These are phyloP conservation scores for Todus mexicanus DNA, from an alignment of 2,797 vertebrate species.

Conservation along the genomic window DNA sequence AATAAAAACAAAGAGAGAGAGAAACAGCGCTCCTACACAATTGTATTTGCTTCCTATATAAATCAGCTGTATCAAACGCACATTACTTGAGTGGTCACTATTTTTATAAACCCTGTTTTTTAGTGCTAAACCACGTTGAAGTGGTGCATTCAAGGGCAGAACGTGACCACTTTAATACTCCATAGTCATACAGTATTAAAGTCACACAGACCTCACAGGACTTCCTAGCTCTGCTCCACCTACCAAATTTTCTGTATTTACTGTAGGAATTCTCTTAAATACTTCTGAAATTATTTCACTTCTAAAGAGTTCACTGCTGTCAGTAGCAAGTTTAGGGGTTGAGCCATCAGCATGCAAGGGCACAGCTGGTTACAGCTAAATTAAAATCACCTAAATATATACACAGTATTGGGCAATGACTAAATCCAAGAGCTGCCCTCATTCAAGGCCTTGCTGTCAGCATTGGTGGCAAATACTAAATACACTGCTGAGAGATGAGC, in stretches of 20 bases:
- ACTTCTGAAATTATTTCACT: not conserved
- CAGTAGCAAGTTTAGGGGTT: not conserved
- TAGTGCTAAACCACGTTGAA: not conserved
- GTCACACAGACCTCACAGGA: not conserved
- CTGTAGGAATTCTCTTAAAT: not conserved
- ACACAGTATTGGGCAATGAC: not conserved
- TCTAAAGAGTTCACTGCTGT: not conserved
- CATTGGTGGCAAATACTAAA: not conserved
- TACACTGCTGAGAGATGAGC: not conserved
- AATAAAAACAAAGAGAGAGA: not conserved
- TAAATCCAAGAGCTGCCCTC: not conserved
- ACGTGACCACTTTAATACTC: not conserved
- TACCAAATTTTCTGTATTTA: not conserved
- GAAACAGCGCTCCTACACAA: not conserved
- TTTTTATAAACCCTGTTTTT: not conserved
- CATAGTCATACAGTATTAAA: not conserved
- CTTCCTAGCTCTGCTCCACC: not conserved
- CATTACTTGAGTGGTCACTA: not conserved
- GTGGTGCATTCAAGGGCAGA: not conserved
- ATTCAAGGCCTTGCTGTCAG: not conserved
- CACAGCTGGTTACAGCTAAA: not conserved
- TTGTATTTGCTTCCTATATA: not conserved
- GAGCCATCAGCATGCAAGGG: not conserved
- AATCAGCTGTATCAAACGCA: not conserved
- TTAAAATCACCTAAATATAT: not conserved